phyloP scores from a whole-genome alignment of 2,888 invertebrate species.

The Scaptomyza parva region DNA sequence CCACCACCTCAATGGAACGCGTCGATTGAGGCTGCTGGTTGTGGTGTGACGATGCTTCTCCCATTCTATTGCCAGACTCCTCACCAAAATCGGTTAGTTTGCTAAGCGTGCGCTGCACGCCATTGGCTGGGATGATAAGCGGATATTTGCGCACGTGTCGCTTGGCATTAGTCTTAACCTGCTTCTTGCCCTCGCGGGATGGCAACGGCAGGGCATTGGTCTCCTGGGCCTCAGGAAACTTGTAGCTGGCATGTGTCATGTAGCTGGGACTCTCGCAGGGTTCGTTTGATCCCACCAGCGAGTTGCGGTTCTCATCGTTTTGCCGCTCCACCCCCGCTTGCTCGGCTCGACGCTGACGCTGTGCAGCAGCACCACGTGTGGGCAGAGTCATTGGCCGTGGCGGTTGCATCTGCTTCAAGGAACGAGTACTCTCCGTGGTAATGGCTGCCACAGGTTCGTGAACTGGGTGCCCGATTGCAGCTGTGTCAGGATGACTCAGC shows the following conservation, averaged over 20 bases:
- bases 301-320: constrained; percentile 58
- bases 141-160: constrained; percentile 93
- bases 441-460: constrained; percentile 12
- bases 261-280: constrained; percentile 85
- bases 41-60: constrained; percentile 21
- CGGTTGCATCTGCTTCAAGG: constrained; percentile 68
- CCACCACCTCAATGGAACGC: constrained; percentile 72
- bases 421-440: constrained; percentile 28
- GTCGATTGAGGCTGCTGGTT: constrained; percentile 21
- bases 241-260: constrained; percentile 81
- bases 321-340: constrained; percentile 33
- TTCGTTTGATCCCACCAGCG: constrained; percentile 50
- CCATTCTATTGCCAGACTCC: constrained; percentile 24
- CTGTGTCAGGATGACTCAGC: constrained; percentile 35
- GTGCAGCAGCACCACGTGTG: constrained; percentile 81
- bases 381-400: constrained; percentile 84
- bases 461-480: neutral
- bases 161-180: constrained; percentile 87
- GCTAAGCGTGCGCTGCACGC: constrained; percentile 87
- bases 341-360: constrained; percentile 76
- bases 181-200: constrained; percentile 88
- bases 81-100: constrained; percentile 85
- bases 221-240: constrained; percentile 76
- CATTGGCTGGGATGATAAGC: constrained; percentile 89
- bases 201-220: constrained; percentile 91